Base-by-base conservation (phyloP, 2,888 invertebrate species). In the Apomyelois bistriatella region DNA sequence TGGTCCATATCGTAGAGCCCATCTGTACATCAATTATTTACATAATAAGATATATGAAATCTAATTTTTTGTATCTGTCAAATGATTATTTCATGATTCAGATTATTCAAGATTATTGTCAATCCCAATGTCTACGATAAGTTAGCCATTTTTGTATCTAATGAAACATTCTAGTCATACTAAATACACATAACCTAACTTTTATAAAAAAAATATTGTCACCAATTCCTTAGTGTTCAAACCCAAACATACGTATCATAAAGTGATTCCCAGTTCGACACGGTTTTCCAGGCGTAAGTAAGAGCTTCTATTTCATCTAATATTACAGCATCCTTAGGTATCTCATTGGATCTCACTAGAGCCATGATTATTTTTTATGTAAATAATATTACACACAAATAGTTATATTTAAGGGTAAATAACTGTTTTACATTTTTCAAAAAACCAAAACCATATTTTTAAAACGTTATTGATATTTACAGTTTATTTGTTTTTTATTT, bases 301-400 rank as follows among this genome's bases (percentile, higher is more conserved):
- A 92, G 57, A 0, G 95, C 95, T 66, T 94, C 91, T 0, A 82
- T 54, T 76, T 92, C 91, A 3, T 79, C 74, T 48, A 95, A 65
- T 32, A 79, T 37, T 0, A 94, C 88, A 0, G 94, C 94, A 84
- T 92, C 94, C 59, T 82, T 59, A 0, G 95, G 95, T 35, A 94
- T 65, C 4, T 91, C 81, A 47, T 68, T 83, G n/a, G 79, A 77
- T 62, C 81, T 89, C 60, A 85, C 79, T 56, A 94, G 75, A 49
- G 93, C 93, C 94, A 94, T 94, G 43, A 32, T 46, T 13, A 6
- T 15, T 35, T 4, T 10, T 16, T 15, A 32, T 15, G 16, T 16
- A 32, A 10, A 12, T 7, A n/a, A 5, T 7, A 9, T n/a, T 37
- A 3, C 6, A 37, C n/a, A 37, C 12, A 37, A 37, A 12, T 37